Evolutionary conservation across 1,140 invertebrate genomes (phyloP), one percentile per base, ranked within the genome.

Genomic region (Drosophila ercepeae): DNA sequence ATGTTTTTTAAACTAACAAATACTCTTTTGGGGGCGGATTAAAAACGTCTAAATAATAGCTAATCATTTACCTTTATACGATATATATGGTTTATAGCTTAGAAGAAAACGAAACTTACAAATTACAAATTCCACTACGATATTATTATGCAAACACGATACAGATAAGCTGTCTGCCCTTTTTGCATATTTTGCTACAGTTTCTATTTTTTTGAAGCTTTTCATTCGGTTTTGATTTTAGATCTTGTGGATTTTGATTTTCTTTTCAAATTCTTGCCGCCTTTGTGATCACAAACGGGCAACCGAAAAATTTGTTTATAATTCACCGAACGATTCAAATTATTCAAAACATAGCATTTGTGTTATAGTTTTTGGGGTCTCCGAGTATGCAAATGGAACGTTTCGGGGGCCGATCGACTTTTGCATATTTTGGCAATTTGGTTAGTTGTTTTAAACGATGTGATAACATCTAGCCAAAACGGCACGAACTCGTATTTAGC

Each of bases 381-480:
- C 21, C 19, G 14, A 32, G 34, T 71, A 71, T 46, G 54, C 54
- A 71, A 59, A 59, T 70, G 8, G 39, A 1, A 23, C 19, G 13
- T n/a, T 16, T 46, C 46, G 54, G 61, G 41, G 63, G 51, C 64
- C 52, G 58, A 23, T 75, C 44, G 58, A 44, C 46, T 67, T 86
- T 86, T 63, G 76, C 82, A 88, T 88, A 88, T 82, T 78, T 71
- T 71, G 76, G 77, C 77, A 58, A 82, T 88, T 88, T 88, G 65
- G 82, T 82, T 88, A 88, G 82, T 88, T 88, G 78, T 88, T 88
- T 88, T 88, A 88, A 88, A 88, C 82, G 82, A 88, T 88, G 82
- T 88, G 82, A 88, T 88, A 88, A 88, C 75, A 88, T 88, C 77
- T 55, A 36, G 29, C 48, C 54, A 60, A 63, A 81, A 86, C 68